Conservation (phyloP, 2,888 invertebrate species). For the Calameuta idolon region DNA sequence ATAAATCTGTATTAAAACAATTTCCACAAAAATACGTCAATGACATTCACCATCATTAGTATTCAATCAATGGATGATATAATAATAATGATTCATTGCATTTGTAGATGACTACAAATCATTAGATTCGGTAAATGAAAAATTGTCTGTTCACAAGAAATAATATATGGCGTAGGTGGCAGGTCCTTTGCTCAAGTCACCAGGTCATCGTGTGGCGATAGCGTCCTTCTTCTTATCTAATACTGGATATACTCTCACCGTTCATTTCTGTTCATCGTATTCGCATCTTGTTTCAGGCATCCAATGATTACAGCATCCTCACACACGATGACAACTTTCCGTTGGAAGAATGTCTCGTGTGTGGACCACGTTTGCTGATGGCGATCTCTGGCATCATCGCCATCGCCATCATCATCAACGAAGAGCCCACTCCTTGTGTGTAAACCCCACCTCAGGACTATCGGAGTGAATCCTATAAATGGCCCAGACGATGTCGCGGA, state of each 20-base stretch:
- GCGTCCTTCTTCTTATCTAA: neutral
- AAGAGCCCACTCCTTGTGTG: neutral
- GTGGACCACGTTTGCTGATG: constrained; percentile 50
- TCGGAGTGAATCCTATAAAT: constrained; percentile 66
- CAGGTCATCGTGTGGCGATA: neutral
- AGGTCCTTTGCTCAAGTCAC: neutral
- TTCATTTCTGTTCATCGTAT: neutral
- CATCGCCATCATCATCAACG: neutral
- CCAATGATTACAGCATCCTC: constrained; percentile 54
- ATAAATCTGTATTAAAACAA: neutral
- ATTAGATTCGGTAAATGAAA: neutral
- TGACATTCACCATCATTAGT: neutral
- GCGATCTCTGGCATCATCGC: neutral
- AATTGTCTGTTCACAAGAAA: neutral
- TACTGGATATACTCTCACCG: neutral
- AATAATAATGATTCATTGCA: neutral
- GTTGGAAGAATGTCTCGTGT: constrained; percentile 46
- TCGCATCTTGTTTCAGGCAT: constrained; percentile 13
- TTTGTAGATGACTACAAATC: neutral
- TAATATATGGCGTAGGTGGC: neutral
- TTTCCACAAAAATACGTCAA: neutral
- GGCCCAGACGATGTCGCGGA: constrained; percentile 52
- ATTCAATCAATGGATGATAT: neutral
- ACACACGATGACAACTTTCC: constrained; percentile 25
- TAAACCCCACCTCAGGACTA: constrained; percentile 45